phyloP scores from a whole-genome alignment of 1,140 invertebrate genomes.

The Eupristina koningsbergeri region DNA sequence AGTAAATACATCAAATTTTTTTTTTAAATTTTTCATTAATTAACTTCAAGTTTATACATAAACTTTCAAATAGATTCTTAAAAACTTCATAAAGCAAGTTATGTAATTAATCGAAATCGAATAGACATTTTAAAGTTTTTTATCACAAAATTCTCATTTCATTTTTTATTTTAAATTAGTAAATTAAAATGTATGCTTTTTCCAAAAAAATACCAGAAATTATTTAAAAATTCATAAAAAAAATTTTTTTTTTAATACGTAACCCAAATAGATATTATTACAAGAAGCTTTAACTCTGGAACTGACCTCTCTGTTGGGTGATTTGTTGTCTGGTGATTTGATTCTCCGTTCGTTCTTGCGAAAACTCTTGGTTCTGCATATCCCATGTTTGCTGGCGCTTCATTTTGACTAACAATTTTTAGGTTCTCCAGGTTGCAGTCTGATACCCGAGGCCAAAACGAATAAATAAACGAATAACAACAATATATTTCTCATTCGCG shows the following conservation, averaged over 20 bases:
- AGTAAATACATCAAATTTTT: too few relatives aligned
- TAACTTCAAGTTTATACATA: neutral
- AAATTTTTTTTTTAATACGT: too few relatives aligned
- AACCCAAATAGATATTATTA: too few relatives aligned
- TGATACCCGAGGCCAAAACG: neutral
- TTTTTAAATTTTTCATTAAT: too few relatives aligned
- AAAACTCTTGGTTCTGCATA: slow-evolving; percentile 73
- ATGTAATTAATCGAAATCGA: too few relatives aligned
- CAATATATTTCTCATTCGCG: neutral
- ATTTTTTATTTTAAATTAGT: too few relatives aligned
- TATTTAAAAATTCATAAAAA: too few relatives aligned
- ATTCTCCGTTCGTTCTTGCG: slow-evolving; percentile 83
- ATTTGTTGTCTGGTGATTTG: slow-evolving; percentile 82
- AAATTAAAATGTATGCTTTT: too few relatives aligned
- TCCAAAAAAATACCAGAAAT: too few relatives aligned
- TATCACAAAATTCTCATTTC: too few relatives aligned
- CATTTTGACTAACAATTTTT: slow-evolving; percentile 61
- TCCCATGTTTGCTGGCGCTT: slow-evolving; percentile 75
- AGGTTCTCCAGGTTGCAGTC: slow-evolving; percentile 37
- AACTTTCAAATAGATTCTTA: neutral
- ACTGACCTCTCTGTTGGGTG: slow-evolving; percentile 85
- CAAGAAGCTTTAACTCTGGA: neutral
- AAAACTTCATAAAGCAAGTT: too few relatives aligned
- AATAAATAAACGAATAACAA: slow-evolving; percentile 1
- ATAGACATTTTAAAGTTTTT: too few relatives aligned